These are phyloP conservation scores for Morone chrysops DNA, from an alignment of 2,113 vertebrate genomes.

Conservation along the genomic window DNA sequence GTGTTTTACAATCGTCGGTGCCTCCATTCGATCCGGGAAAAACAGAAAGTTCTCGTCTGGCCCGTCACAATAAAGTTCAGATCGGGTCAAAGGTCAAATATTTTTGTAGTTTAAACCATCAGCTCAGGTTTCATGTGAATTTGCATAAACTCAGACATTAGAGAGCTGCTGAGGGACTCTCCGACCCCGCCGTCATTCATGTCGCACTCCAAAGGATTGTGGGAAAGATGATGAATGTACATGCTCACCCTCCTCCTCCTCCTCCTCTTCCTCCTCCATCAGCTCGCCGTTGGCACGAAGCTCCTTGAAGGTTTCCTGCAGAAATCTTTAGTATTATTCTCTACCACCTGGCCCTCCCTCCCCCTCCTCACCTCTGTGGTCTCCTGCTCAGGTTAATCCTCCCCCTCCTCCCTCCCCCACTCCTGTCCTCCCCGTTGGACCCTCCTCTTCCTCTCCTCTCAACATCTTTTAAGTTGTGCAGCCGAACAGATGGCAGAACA, in stretches of 20 bases:
- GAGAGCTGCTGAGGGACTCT: slow-evolving; percentile 43
- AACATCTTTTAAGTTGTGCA: slow-evolving; percentile 67
- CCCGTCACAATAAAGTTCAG: slow-evolving; percentile 1
- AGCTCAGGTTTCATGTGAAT: slow-evolving; percentile 31
- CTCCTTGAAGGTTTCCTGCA: slow-evolving; percentile 33
- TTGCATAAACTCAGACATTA: slow-evolving; percentile 54
- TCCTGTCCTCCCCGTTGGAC: slow-evolving; percentile 15
- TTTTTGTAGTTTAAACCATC: neutral
- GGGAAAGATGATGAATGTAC: slow-evolving; percentile 77
- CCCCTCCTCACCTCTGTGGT: neutral
- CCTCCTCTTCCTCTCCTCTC: slow-evolving; percentile 37
- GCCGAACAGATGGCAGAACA: slow-evolving; percentile 81
- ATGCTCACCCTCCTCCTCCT: slow-evolving; percentile 9
- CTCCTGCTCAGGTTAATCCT: slow-evolving; percentile 47
- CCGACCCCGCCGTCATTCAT: slow-evolving; percentile 62
- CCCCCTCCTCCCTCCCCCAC: neutral
- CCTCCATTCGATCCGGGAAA: neutral
- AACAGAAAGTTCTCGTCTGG: neutral
- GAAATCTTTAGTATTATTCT: slow-evolving; percentile 22
- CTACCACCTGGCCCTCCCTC: slow-evolving; percentile 11
- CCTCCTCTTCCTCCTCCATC: neutral
- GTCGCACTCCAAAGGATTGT: slow-evolving; percentile 71
- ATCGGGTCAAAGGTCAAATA: neutral
- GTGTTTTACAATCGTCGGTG: too few species aligned
- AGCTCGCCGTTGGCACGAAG: slow-evolving; percentile 17